phyloP scores from a whole-genome alignment of 2,888 invertebrate genomes.

The Chrysolina oricalcia region DNA sequence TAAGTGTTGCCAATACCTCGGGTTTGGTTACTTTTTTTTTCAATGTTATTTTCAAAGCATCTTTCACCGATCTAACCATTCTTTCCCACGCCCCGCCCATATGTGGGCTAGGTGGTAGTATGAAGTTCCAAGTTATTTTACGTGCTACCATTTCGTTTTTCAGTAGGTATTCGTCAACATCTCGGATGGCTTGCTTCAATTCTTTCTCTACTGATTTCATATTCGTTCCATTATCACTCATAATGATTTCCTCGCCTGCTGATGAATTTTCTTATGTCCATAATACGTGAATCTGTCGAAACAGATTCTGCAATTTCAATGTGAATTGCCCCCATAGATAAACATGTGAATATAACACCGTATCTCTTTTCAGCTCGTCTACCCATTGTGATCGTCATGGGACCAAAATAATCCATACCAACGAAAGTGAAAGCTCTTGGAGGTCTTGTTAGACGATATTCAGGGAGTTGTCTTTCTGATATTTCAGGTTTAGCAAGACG shows the following conservation, averaged over 20 bases:
- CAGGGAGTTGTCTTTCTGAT: constrained; percentile 1
- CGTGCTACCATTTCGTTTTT: not conserved
- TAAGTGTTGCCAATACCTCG: no score
- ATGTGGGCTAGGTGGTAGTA: not conserved
- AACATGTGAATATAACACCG: constrained; percentile 3
- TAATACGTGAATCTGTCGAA: constrained; percentile 20
- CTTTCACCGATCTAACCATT: no score
- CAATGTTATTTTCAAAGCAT: no score
- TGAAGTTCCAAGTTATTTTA: not conserved
- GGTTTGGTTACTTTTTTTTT: no score
- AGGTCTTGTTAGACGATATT: not conserved
- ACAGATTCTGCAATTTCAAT: not conserved
- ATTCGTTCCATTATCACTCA: no score
- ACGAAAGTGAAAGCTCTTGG: no score
- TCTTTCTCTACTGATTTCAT: constrained; percentile 24
- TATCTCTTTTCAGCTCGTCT: no score
- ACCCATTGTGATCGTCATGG: no score
- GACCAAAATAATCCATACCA: no score
- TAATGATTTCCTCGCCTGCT: constrained; percentile 25
- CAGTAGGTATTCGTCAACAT: not conserved
- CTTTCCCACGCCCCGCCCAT: no score
- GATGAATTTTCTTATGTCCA: constrained; percentile 23
- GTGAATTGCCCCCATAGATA: constrained; percentile 4
- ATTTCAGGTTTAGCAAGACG: not conserved
- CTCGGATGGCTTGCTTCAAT: not conserved